phyloP scores from a whole-genome alignment of 2,113 vertebrate genomes.

The Cercopithecus mona region DNA sequence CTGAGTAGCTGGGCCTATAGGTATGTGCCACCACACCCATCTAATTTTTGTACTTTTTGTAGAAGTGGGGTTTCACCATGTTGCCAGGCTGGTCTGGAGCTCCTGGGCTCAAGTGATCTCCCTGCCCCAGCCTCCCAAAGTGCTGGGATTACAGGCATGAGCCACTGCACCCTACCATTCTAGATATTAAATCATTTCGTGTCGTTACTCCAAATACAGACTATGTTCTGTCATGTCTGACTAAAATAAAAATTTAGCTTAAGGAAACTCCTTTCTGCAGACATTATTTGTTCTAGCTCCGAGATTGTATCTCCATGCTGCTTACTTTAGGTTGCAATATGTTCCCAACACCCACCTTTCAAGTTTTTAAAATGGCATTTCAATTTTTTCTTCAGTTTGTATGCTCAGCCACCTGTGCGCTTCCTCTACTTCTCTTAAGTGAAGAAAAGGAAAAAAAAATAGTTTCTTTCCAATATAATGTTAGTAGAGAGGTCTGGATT shows the following conservation, averaged over 20 bases:
- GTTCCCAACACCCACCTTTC: slow-evolving; percentile 23
- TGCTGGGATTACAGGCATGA: too few species aligned
- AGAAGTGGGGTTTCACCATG: too few species aligned
- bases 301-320: neutral
- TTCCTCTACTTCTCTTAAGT: slow-evolving; percentile 24
- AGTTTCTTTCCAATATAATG: neutral
- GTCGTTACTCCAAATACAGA: neutral
- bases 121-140: too few species aligned
- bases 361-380: neutral
- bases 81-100: too few species aligned
- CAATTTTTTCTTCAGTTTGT: slow-evolving; percentile 25
- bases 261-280: neutral
- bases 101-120: too few species aligned
- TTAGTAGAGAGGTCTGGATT: neutral
- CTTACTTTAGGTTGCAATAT: slow-evolving; percentile 33
- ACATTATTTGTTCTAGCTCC: neutral
- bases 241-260: neutral
- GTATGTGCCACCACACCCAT: too few species aligned
- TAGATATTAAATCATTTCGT: neutral
- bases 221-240: neutral
- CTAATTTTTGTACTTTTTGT: too few species aligned
- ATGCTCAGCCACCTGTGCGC: neutral
- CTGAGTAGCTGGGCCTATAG: too few species aligned
- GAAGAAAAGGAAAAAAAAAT: neutral
- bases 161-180: neutral